These are phyloP conservation scores for Gandaritis pyraliata DNA, from an alignment of 2,888 invertebrate genomes.

Conservation along the genomic window DNA sequence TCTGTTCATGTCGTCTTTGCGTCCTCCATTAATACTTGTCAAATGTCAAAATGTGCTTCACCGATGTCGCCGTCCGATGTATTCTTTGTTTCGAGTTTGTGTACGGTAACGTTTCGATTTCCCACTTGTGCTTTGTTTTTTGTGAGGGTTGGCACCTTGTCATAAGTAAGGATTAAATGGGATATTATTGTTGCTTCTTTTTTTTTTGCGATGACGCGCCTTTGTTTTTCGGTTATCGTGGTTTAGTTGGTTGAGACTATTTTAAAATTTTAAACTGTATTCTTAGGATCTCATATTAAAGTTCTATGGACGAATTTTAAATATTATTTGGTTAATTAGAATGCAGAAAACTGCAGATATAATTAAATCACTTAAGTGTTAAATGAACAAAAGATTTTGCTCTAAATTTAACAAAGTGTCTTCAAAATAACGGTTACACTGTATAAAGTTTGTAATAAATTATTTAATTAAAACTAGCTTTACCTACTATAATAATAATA, in stretches of 20 bases:
- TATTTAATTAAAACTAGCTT: constrained; percentile 7
- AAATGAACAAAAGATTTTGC: neutral
- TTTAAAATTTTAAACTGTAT: neutral
- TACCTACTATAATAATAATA: no score
- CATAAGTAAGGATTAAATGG: constrained; percentile 39
- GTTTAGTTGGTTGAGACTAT: no score
- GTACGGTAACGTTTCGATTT: constrained; percentile 57
- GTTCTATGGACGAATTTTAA: neutral
- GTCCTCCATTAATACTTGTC: constrained; percentile 74
- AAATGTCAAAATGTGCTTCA: constrained; percentile 52
- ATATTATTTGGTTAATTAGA: neutral
- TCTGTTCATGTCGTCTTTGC: constrained; percentile 65
- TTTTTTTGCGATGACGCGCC: constrained; percentile 18
- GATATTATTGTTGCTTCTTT: constrained; percentile 36
- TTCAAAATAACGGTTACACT: neutral
- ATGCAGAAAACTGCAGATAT: neutral
- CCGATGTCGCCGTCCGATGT: constrained; percentile 49
- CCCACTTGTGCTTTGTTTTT: constrained; percentile 49
- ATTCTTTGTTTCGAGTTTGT: constrained; percentile 58
- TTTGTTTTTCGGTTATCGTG: neutral
- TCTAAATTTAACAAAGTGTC: neutral
- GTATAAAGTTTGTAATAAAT: constrained; percentile 1
- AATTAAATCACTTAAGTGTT: neutral
- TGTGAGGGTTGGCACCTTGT: constrained; percentile 39
- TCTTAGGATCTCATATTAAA: neutral